Evolutionary conservation across 23 tunicate species (phyloP).

Genomic region (Ascidia mentula): DNA sequence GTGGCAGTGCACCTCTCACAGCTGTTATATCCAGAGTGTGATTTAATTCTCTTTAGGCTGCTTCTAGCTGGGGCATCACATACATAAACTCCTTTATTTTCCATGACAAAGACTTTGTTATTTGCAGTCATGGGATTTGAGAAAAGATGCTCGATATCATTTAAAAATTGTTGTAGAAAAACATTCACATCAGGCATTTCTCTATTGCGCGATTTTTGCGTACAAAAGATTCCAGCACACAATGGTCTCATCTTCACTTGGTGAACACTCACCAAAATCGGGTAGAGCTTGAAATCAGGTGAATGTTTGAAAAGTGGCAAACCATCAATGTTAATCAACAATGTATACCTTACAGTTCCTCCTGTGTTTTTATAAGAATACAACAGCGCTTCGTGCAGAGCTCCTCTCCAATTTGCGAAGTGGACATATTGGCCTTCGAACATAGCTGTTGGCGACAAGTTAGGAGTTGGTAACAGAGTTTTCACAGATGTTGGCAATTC

Average conservation of each 20-base stretch:
- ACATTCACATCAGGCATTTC: slow-evolving; percentile 13
- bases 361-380: too few relatives aligned
- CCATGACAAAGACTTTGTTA: background rate
- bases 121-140: background rate
- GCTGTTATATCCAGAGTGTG: slow-evolving; percentile 30
- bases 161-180: background rate
- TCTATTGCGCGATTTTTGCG: background rate
- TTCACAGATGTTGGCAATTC: background rate
- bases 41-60: slow-evolving; percentile 35
- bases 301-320: background rate
- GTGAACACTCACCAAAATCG: background rate
- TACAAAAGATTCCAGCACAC: slow-evolving; percentile 22
- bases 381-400: background rate
- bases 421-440: background rate
- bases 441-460: background rate
- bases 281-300: slow-evolving; percentile 1
- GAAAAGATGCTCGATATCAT: background rate
- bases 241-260: background rate
- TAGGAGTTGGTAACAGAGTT: background rate
- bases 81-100: slow-evolving; percentile 16
- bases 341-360: background rate
- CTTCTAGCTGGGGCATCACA: slow-evolving; percentile 72
- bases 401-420: background rate
- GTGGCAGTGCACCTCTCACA: slow-evolving; percentile 23
- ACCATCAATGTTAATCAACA: background rate